Base-by-base conservation (phyloP, 1,140 invertebrate genomes). In the Tyrophagus putrescentiae region DNA sequence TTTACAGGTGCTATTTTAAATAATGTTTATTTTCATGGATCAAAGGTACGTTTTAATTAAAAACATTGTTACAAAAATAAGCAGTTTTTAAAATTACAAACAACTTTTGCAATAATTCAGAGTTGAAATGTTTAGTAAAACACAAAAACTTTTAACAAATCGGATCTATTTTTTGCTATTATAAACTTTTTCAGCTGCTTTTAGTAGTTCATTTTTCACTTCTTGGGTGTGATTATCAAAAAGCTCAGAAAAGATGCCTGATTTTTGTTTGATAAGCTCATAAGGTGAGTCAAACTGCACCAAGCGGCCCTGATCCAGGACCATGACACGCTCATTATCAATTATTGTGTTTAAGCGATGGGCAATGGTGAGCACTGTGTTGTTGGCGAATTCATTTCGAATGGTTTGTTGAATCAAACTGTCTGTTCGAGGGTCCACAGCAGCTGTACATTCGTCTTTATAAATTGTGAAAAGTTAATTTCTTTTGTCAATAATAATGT, bases 371-470 rank as follows among this genome's bases (percentile, higher is more conserved):
- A 75, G 64, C 16, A 75, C 67, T 3, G 74, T 75, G 33, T 68
- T 70, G 28, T 71, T 66, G 18, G 31, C 54, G 60, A 75, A 75
- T 45, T 72, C 70, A 28, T 57, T 66, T 27, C 71, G 52, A 5
- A 76, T 74, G 0, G 73, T 73, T 16, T 66, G 61, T 57, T 75
- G 72, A 45, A 74, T 73, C 3, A 74, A 60, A 13, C 64, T 57
- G 56, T 75, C 73, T n/a, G 73, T 75, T 34, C 66, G 63, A 23
- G 69, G 41, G 56, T 74, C 73, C 0, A 72, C 67, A 1, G 74
- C 67, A 21, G 74, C 73, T 0, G 74, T 75, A 0, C 73, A 73
- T 63, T 74, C 73, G 60, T 74, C 73, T n/a, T n/a, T n/a, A n/a
- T n/a, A n/a, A n/a, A n/a, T n/a, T n/a, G n/a, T n/a, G n/a, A n/a